These are phyloP conservation scores for Anthoscopus minutus DNA, from an alignment of 2,113 vertebrate species.

Conservation along the genomic window DNA sequence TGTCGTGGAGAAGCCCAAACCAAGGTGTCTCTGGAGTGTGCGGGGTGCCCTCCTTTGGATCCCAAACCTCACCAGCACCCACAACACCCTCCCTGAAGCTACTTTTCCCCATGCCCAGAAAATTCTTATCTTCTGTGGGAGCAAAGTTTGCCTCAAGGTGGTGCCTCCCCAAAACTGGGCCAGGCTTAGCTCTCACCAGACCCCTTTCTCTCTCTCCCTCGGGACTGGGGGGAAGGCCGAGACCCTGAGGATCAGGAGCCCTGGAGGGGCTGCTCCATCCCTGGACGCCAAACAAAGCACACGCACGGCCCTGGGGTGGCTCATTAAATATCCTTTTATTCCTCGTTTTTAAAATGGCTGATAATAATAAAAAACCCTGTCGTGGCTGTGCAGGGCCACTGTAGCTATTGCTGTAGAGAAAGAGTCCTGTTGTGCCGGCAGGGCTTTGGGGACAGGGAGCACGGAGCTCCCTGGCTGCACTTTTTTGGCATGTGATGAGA, in stretches of 20 bases:
- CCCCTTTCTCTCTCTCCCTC: neutral
- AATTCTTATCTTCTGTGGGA: neutral
- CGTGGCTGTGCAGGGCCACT: neutral
- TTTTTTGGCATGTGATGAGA: conserved; percentile 73
- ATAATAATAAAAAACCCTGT: conserved; percentile 40
- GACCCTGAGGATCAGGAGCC: neutral
- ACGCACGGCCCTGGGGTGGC: neutral
- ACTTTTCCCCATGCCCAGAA: neutral
- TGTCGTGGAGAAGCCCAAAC: rapidly evolving
- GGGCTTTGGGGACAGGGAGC: neutral
- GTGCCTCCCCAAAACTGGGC: rapidly evolving
- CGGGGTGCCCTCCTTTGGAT: too few relatives aligned
- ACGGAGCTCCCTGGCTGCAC: neutral
- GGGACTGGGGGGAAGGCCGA: rapidly evolving
- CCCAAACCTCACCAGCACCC: neutral
- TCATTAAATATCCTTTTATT: conserved; percentile 67
- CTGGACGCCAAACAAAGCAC: conserved; percentile 23
- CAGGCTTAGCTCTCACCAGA: neutral
- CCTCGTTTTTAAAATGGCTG: conserved; percentile 55
- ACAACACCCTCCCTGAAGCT: rapidly evolving
- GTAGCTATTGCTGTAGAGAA: conserved; percentile 36
- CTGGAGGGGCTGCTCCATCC: neutral
- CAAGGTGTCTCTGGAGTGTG: rapidly evolving
- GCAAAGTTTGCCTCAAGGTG: neutral
- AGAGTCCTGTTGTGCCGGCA: conserved; percentile 21